These are phyloP conservation scores for Allophyes oxyacanthae DNA, from an alignment of 2,888 invertebrate species.

Conservation along the genomic window DNA sequence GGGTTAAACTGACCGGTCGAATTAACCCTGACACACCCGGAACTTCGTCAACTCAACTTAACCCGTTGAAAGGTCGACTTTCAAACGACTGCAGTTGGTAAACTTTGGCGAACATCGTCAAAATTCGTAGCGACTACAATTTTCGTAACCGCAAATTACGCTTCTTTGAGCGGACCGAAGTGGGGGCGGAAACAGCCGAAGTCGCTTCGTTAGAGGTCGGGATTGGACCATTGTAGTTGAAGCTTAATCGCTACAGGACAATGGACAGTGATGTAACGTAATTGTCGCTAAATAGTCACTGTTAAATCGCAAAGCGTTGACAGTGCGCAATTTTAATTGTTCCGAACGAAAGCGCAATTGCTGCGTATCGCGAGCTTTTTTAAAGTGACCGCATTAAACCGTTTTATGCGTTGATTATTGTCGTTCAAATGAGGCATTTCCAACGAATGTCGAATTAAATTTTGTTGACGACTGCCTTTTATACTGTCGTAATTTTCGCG, in stretches of 20 bases:
- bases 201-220: constrained; percentile 86
- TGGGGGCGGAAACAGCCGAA: constrained; percentile 82
- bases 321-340: constrained; percentile 76
- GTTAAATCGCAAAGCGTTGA: constrained; percentile 72
- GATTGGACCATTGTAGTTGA: constrained; percentile 83
- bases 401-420: constrained; percentile 81
- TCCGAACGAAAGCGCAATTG: constrained; percentile 46
- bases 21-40: constrained; percentile 67
- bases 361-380: constrained; percentile 67
- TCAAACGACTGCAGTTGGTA: constrained; percentile 74
- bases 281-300: constrained; percentile 85
- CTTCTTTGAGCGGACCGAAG: constrained; percentile 83
- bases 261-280: constrained; percentile 84
- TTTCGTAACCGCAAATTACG: constrained; percentile 85
- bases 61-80: constrained; percentile 73
- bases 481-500: constrained; percentile 74
- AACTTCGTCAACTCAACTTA: constrained; percentile 72
- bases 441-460: constrained; percentile 79
- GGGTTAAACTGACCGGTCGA: constrained; percentile 67
- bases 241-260: constrained; percentile 83
- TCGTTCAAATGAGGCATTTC: constrained; percentile 75
- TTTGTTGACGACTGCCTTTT: constrained; percentile 78
- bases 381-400: constrained; percentile 73
- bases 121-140: constrained; percentile 79
- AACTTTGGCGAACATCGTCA: constrained; percentile 72